These are phyloP conservation scores for Pyxicephalus adspersus DNA, from an alignment of 2,113 vertebrate species.

Conservation along the genomic window DNA sequence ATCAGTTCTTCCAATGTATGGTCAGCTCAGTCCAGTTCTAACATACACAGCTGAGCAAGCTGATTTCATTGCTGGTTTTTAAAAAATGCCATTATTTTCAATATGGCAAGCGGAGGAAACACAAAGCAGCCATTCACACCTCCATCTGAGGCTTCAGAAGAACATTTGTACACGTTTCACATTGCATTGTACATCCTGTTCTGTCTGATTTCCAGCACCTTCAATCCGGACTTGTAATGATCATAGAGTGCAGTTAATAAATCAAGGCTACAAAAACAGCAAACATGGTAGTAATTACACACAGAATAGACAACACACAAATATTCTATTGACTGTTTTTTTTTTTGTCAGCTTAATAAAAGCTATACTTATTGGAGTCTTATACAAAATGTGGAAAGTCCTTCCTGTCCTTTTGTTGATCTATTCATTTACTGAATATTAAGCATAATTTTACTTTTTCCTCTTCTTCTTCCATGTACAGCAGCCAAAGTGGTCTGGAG, in stretches of 20 bases:
- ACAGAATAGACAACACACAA: not conserved
- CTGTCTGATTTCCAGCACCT: not conserved
- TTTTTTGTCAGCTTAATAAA: not conserved
- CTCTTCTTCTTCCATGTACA: constrained; percentile 40
- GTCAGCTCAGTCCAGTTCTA: no score
- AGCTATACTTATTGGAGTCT: not conserved
- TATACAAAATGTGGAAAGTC: constrained; percentile 33
- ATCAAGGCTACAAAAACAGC: not conserved
- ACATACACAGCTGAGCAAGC: no score
- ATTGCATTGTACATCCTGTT: constrained; percentile 2
- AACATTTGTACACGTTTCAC: constrained; percentile 1
- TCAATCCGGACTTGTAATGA: not conserved
- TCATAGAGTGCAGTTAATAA: not conserved
- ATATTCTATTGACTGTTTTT: constrained; percentile 12
- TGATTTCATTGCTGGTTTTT: not conserved
- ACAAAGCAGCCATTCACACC: not conserved
- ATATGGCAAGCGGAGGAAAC: not conserved
- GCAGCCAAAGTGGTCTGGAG: constrained; percentile 43
- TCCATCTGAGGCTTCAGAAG: not conserved
- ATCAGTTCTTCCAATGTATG: no score
- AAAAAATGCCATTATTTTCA: not conserved
- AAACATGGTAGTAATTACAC: constrained; percentile 2
- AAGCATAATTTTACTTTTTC: constrained; percentile 49
- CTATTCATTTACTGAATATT: constrained; percentile 40
- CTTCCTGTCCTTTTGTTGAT: constrained; percentile 26